Evolutionary conservation across 2,888 invertebrate genomes (phyloP), one percentile per base, ranked within the genome.

Genomic region (Drosophila subquinaria): DNA sequence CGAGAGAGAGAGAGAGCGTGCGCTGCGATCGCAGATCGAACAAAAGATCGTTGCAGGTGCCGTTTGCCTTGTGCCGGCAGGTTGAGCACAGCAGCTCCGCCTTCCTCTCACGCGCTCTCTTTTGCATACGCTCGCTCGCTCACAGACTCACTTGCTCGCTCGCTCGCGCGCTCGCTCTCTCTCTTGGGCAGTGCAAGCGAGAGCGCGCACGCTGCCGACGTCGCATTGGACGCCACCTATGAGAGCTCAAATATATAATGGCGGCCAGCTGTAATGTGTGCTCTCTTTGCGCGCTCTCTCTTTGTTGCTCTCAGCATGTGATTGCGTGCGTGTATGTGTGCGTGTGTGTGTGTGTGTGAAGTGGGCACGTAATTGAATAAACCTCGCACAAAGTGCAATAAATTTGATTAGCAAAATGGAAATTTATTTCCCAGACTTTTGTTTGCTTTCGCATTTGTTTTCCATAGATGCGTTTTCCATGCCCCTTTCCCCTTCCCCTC

Each of bases 401-500:
- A 87, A 87, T 87, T 87, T 87, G 87, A 87, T 87, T 87, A 87
- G 90, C 88, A 88, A 90, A 89, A 90, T 88, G 87, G 88, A 89
- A 89, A 89, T 87, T 89, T 89, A 89, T 86, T 86, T 88, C 69
- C 63, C 73, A 56, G 69, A 57, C 69, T 71, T 66, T 77, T 73
- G 59, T 71, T 68, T 74, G 71, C 62, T 55, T 70, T 65, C 69
- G 59, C 75, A 65, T 77, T 69, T 75, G 81, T 69, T 77, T 74
- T 51, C 70, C 70, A 74, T 78, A 72, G 72, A 81, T 79, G 79
- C 79, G 76, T 79, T 82, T 55, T 47, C 27, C 5, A 1, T 36
- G 13, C 38, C 20, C 45, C 27, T 13, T 63, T 13, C 23, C n/a
- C 52, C 33, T 43, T 50, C 47, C 30, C 51, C 47, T 56, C 30